A percentile compares a stretch with the other conserved stretches of the same genome.
phyloP scores from a whole-genome alignment of 2,113 vertebrate genomes.

The Toxotes jaculatrix region DNA sequence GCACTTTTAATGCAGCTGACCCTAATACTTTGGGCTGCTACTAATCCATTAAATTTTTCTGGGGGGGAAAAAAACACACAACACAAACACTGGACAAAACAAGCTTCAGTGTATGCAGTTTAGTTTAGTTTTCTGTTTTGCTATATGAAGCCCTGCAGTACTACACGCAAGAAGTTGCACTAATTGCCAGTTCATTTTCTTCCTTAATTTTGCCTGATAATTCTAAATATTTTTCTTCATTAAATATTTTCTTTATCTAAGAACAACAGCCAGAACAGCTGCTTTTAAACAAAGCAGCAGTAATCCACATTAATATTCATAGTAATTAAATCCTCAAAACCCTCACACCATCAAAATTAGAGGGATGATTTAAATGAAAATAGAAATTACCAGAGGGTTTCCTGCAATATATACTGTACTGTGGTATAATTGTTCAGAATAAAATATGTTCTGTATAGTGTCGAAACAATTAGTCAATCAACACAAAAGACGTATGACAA shows the following conservation, averaged over 20 bases:
- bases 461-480: neutral
- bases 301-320: slow-evolving; percentile 69
- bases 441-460: neutral
- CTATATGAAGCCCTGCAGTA: neutral
- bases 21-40: neutral
- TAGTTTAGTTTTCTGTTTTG: slow-evolving; percentile 7
- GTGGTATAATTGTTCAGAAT: neutral
- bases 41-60: neutral
- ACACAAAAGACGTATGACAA: neutral
- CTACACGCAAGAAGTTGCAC: slow-evolving; percentile 10
- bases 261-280: slow-evolving; percentile 55
- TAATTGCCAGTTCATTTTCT: slow-evolving; percentile 34
- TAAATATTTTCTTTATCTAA: slow-evolving; percentile 65
- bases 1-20: neutral
- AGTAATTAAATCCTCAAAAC: slow-evolving; percentile 60
- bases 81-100: neutral
- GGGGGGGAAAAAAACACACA: neutral
- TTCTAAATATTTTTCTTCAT: slow-evolving; percentile 54
- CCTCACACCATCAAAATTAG: slow-evolving; percentile 47
- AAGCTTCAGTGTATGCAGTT: neutral
- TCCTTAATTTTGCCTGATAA: slow-evolving; percentile 38
- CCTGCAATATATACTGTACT: neutral
- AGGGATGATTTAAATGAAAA: slow-evolving; percentile 49
- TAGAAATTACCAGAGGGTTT: slow-evolving; percentile 18
- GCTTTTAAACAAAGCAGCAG: slow-evolving; percentile 59